These are phyloP conservation scores for Chlamydotis undulata DNA, from an alignment of 2,113 vertebrate genomes.

Conservation along the genomic window DNA sequence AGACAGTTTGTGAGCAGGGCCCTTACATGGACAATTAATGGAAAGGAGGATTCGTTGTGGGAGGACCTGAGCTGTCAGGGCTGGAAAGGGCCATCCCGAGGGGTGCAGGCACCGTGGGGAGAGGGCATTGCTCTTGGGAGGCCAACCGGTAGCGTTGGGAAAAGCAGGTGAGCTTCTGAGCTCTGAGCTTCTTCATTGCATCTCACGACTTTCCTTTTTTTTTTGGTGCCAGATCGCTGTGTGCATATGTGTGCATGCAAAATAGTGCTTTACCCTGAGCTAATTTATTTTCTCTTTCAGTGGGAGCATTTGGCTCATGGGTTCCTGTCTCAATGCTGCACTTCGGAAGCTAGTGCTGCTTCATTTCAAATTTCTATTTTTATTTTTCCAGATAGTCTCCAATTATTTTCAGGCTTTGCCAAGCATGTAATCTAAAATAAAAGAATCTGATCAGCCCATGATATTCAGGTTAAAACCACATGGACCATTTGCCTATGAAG, in stretches of 20 bases:
- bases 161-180: neutral
- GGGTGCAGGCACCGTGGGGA: rapidly evolving
- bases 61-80: neutral
- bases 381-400: constrained; percentile 47
- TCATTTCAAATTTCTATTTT: constrained; percentile 54
- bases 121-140: neutral
- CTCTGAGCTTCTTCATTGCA: too few relatives aligned
- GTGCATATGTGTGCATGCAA: neutral
- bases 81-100: neutral
- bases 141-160: neutral
- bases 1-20: neutral
- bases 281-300: constrained; percentile 47
- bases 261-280: neutral
- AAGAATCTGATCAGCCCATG: constrained; percentile 20
- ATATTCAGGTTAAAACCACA: neutral
- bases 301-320: constrained; percentile 50
- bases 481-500: neutral
- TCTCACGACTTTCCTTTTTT: neutral
- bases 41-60: neutral
- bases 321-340: constrained; percentile 7
- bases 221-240: neutral
- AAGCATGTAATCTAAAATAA: constrained; percentile 60
- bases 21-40: neutral
- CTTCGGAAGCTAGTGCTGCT: constrained; percentile 5
- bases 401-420: constrained; percentile 64